Percentiles rank a stretch among this genome's conserved stretches.
Conservation (phyloP, 2,113 vertebrate species). For the Lontra canadensis region DNA sequence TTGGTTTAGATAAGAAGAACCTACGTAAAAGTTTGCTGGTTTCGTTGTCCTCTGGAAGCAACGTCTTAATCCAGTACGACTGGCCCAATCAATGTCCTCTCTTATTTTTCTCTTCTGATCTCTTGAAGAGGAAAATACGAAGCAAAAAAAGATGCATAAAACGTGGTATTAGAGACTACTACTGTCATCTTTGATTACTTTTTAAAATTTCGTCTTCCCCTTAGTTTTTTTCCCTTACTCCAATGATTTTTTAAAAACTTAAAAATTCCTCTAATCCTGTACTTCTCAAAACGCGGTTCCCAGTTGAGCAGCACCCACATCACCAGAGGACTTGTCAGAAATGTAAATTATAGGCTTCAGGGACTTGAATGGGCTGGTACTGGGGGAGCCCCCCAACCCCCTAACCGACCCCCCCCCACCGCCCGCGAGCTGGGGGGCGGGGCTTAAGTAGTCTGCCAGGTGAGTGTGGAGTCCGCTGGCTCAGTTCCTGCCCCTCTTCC, state of each 20-base stretch:
- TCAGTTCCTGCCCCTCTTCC: fast-evolving
- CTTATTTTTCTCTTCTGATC: background rate
- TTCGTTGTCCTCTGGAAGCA: background rate
- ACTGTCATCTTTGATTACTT: background rate
- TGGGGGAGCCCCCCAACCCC: background rate
- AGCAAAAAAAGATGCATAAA: conserved; percentile 16
- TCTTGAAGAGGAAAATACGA: conserved; percentile 1
- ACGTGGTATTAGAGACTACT: background rate
- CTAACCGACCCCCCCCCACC: no score
- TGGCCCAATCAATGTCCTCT: background rate
- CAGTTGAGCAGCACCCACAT: background rate
- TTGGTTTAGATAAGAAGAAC: background rate
- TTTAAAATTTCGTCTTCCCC: background rate
- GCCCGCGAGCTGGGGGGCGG: fast-evolving
- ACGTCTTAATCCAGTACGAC: background rate
- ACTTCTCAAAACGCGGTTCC: background rate
- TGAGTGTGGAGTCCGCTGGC: fast-evolving
- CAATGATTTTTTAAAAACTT: background rate
- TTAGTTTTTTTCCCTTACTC: background rate
- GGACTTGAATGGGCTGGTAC: background rate
- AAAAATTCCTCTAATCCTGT: background rate
- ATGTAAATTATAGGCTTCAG: fast-evolving
- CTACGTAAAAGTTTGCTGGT: background rate
- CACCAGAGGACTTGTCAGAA: background rate
- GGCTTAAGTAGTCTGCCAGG: background rate